Evolutionary conservation across 2,113 vertebrate species (phyloP).

Genomic region (Accipiter cooperii): DNA sequence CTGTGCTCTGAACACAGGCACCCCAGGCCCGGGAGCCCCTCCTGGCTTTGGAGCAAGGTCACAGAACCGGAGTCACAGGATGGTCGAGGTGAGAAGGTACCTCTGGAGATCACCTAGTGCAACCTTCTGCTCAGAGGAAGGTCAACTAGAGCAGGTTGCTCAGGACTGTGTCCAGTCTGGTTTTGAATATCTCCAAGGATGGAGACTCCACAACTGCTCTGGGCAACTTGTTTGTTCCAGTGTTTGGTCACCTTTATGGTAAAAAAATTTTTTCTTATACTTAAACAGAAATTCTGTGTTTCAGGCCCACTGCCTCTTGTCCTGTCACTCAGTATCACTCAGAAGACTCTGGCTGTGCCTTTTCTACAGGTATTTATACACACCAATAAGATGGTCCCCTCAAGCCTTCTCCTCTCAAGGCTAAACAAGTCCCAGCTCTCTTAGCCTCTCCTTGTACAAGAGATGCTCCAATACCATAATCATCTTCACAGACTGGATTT

Average conservation of each 20-base stretch:
- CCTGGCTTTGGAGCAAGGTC: not conserved
- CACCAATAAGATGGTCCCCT: rapidly evolving
- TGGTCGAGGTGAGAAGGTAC: not conserved
- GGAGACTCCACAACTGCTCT: not conserved
- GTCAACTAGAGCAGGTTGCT: not conserved
- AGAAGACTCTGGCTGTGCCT: not conserved
- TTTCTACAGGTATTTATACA: not conserved
- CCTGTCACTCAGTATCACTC: not conserved
- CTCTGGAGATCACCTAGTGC: not conserved
- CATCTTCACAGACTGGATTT: not conserved
- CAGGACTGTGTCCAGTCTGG: not conserved
- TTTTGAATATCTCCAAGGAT: not conserved
- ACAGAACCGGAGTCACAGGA: not conserved
- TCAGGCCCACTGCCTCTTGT: not conserved
- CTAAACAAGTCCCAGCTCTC: not conserved
- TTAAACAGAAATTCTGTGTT: not conserved
- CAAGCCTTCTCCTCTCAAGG: not conserved
- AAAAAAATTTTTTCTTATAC: not conserved
- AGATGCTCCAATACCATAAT: not conserved
- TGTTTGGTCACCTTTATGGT: not conserved
- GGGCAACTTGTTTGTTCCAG: not conserved
- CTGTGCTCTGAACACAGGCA: not conserved
- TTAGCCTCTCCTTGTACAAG: not conserved
- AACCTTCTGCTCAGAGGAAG: not conserved
- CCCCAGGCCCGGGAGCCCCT: not conserved